Evolutionary conservation across 2,797 vertebrate genomes (phyloP), one percentile per base, ranked within the genome.

Genomic region (Natrix natrix): DNA sequence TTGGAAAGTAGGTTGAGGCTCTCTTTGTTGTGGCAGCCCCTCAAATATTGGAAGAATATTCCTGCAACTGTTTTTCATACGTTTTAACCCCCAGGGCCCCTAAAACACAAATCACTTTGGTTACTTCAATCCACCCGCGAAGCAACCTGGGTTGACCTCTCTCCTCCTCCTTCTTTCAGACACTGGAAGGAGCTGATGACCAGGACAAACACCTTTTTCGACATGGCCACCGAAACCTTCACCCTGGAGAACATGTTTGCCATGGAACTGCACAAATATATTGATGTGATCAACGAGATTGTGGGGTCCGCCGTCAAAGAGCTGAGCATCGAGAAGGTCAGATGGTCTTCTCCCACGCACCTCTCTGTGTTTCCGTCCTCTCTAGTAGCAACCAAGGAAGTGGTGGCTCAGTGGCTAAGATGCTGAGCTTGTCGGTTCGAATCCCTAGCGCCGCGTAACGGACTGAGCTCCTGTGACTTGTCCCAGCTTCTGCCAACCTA

Each of bases 231-330:
- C 0, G 98, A 98, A 26, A 98, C 97, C 8, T 99, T 99, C 96
- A 99, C 99, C 22, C 97, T 99, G 96, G 98, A 99, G 94, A 99
- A 99, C 94, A 99, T 99, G 99, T 99, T 99, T 86, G 97, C 99
- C 24, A 99, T 99, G 99, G 99, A 99, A 88, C 97, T 99, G 63
- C 97, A 99, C 97, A 99, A 97, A 91, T 96, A 99, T 83, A 94
- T 96, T 1, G 97, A 97, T 0, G 97, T 99, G 32, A 99, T 99
- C 78, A 97, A 97, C 13, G 98, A 99, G n/a, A 99, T 99, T 13
- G 99, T 99, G 14, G 98, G 98, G 0, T 97, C 98, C 1, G 99
- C 99, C 74, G 96, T 99, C 92, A 99, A 99, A 96, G 99, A 99
- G 95, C 98, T 99, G 14, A 97, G 98, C 94, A 99, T 99, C 88